phyloP scores from a whole-genome alignment of 2,888 invertebrate species.

The Anoplius nigerrimus region DNA sequence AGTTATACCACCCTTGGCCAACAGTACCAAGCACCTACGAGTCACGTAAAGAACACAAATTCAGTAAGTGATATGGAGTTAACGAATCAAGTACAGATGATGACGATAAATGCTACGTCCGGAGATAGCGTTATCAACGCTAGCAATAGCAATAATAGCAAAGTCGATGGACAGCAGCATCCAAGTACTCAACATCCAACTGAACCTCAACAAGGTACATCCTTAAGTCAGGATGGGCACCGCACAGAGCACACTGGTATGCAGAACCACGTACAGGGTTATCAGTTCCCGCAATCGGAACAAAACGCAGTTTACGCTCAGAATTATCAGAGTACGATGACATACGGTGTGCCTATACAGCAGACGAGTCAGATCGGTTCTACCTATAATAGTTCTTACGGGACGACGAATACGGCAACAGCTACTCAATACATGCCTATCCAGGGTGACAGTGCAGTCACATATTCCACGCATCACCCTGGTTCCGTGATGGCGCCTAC shows the following conservation, averaged over 20 bases:
- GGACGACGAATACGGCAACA: conserved; percentile 18
- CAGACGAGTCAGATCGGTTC: conserved; percentile 15
- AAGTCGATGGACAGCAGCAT: no score
- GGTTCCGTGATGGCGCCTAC: conserved; percentile 12
- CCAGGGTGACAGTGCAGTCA: conserved; percentile 40
- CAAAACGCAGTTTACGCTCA: conserved; percentile 34
- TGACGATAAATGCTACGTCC: no score
- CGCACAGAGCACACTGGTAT: conserved; percentile 18
- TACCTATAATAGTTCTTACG: conserved; percentile 11
- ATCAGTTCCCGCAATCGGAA: conserved; percentile 25
- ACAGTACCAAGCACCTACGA: no score
- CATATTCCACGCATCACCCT: conserved; percentile 30
- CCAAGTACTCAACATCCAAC: no score
- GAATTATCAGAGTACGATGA: conserved; percentile 20
- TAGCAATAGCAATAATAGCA: conserved; percentile 21
- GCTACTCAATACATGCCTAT: conserved; percentile 47
- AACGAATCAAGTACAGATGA: no score
- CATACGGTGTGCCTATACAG: conserved; percentile 34
- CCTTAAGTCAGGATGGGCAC: conserved; percentile 10
- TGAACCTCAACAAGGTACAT: not conserved
- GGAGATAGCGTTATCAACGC: no score
- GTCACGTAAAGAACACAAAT: no score
- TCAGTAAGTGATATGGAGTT: no score
- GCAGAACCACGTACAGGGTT: conserved; percentile 31
- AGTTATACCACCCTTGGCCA: not conserved